Base-by-base conservation (phyloP, 2,888 invertebrate genomes). In the Fragum fragum region DNA sequence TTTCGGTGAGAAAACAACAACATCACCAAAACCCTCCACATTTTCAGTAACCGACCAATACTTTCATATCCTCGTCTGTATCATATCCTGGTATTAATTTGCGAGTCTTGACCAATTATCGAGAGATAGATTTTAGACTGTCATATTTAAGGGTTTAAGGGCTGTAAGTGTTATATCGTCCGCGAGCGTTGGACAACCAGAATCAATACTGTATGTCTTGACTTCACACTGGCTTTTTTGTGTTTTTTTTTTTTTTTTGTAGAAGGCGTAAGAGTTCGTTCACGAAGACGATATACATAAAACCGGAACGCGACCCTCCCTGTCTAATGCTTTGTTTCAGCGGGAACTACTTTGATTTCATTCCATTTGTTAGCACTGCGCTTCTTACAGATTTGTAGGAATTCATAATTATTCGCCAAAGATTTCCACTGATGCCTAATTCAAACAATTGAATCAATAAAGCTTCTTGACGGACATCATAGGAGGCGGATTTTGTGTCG, bases 251-350 rank as follows among this genome's bases (percentile, higher is more conserved):
- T n/a, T n/a, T n/a, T n/a, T n/a, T n/a, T 7, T 57, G 57, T 57
- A 57, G 23, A 3, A 18, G 57, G 11, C 3, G 3, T 26, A 57
- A 23, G 1, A 57, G 23, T 57, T 57, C 57, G 23, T 57, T 57
- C 23, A 57, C 23, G 23, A 57, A 57, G 1, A 23, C 57, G 7
- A 57, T 11, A 23, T 57, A 57, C 57, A 57, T 57, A 23, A 57
- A 57, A 23, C 26, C 57, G 21, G 57, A 57, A 14, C 57, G 7
- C 57, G 57, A 57, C 6, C 57, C 57, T 57, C 57, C 57, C 23
- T 57, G 57, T 5, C 57, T 2, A 57, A 57, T 57, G 14, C 57
- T 57, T 57, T 21, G 21, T 26, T 57, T 57, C 11, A 57, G 23
- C 21, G 57, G 26, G 57, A 57, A 57, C 57, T 23, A 57, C 3